Evolutionary conservation across 2,113 vertebrate genomes (phyloP).

Genomic region (Oryzias curvinotus): DNA sequence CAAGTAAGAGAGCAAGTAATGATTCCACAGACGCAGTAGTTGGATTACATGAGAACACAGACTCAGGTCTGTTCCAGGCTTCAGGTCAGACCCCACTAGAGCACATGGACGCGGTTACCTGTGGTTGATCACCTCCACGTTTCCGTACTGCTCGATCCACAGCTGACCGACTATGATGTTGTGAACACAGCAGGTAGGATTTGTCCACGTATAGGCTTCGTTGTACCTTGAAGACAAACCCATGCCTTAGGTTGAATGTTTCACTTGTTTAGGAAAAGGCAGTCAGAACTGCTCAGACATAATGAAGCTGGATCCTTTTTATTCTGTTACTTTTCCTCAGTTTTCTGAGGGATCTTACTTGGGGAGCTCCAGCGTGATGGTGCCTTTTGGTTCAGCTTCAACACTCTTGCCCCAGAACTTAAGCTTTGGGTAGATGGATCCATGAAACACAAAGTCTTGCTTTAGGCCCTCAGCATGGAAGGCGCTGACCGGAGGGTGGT

Average conservation of each 20-base stretch:
- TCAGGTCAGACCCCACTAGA: too few relatives aligned
- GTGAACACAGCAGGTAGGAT: constrained; percentile 96
- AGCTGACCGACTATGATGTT: constrained; percentile 99
- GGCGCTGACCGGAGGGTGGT: constrained; percentile 95
- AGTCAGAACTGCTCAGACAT: neutral
- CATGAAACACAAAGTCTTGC: constrained; percentile 95
- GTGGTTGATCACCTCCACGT: constrained; percentile 92
- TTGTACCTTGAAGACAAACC: constrained; percentile 76
- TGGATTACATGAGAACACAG: too few relatives aligned
- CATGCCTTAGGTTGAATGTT: neutral
- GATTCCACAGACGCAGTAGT: too few relatives aligned
- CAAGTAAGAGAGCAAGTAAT: too few relatives aligned
- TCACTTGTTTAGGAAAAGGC: neutral
- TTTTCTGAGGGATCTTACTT: constrained; percentile 79
- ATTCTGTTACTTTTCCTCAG: neutral
- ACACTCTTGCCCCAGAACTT: constrained; percentile 99
- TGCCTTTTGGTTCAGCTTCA: constrained; percentile 95
- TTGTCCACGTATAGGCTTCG: constrained; percentile 97
- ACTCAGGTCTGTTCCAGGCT: too few relatives aligned
- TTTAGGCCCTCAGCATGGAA: constrained; percentile 94
- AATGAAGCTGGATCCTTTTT: neutral
- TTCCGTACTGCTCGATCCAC: constrained; percentile 98
- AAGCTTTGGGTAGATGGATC: constrained; percentile 97
- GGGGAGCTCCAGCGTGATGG: constrained; percentile 95
- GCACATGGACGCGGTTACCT: constrained; percentile 69